Conservation (phyloP, 2,113 vertebrate species). For the Aphelocoma coerulescens region DNA sequence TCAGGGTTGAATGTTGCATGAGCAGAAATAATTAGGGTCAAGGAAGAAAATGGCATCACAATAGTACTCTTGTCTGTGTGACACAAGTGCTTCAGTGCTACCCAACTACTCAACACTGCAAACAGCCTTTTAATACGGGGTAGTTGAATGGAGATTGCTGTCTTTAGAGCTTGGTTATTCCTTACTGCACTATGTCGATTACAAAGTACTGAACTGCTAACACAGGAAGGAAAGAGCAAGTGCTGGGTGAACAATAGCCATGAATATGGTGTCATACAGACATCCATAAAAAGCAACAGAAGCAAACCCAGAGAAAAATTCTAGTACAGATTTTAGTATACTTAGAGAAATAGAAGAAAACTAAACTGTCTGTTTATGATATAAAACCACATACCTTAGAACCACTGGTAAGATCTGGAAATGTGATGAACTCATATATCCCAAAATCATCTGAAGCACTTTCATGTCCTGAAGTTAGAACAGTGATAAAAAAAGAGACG, state of each 20-base stretch:
- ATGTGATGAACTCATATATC: slow-evolving; percentile 92
- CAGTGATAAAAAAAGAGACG: background rate
- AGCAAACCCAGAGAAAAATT: background rate
- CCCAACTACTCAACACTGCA: background rate
- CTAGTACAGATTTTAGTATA: background rate
- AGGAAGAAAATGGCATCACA: background rate
- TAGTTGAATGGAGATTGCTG: background rate
- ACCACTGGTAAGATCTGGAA: slow-evolving; percentile 81
- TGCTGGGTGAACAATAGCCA: background rate
- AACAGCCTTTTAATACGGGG: background rate
- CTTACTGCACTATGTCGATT: background rate
- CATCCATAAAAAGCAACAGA: background rate
- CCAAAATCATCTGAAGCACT: slow-evolving; percentile 93
- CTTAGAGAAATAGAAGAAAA: background rate
- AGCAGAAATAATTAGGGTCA: background rate
- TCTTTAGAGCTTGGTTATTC: background rate
- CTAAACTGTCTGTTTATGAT: background rate
- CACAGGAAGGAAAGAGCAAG: background rate
- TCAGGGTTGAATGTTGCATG: background rate
- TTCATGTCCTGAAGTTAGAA: slow-evolving; percentile 84
- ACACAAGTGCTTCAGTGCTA: background rate
- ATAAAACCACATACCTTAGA: slow-evolving; percentile 76
- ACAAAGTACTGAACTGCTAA: background rate
- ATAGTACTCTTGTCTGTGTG: background rate
- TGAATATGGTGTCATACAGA: background rate